phyloP scores from a whole-genome alignment of 2,113 vertebrate genomes.

The Clupea harengus region DNA sequence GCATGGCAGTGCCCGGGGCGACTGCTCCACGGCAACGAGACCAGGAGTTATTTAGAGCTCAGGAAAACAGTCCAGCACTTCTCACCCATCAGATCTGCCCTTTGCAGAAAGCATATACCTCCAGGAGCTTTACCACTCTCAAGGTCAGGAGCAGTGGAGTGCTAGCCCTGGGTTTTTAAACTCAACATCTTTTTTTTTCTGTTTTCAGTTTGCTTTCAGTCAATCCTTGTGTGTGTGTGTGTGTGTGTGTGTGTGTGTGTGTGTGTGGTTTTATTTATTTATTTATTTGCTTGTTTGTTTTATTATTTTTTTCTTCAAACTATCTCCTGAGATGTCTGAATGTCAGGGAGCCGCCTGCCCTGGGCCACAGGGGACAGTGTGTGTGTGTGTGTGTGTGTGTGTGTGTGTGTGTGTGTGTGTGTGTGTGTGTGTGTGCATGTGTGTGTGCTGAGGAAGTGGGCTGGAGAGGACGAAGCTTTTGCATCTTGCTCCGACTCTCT shows the following conservation, averaged over 20 bases:
- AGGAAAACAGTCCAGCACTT: background rate
- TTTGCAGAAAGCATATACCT: constrained; percentile 25
- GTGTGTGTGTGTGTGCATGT: no score
- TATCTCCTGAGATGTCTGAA: constrained; percentile 42
- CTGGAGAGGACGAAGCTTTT: constrained; percentile 19
- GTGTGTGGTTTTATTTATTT: constrained; percentile 22
- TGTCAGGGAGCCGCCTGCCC: constrained; percentile 43
- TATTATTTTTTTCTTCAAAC: constrained; percentile 13
- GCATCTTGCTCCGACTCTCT: constrained; percentile 32
- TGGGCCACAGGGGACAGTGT: constrained; percentile 18
- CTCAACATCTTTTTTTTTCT: constrained; percentile 20
- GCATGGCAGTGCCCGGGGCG: background rate
- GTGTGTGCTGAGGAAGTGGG: constrained; percentile 2
- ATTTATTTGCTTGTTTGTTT: constrained; percentile 20
- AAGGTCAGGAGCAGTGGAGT: constrained; percentile 39
- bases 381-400: no score
- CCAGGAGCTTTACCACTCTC: constrained; percentile 35
- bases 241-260: no score
- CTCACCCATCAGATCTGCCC: background rate
- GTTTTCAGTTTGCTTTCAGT: background rate
- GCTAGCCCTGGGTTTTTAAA: constrained; percentile 31
- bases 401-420: no score
- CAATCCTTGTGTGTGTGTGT: background rate
- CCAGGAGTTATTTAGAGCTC: constrained; percentile 3
- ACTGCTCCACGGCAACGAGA: background rate